Base-by-base conservation (phyloP, 1,140 invertebrate genomes). In the Rhyzopertha dominica region DNA sequence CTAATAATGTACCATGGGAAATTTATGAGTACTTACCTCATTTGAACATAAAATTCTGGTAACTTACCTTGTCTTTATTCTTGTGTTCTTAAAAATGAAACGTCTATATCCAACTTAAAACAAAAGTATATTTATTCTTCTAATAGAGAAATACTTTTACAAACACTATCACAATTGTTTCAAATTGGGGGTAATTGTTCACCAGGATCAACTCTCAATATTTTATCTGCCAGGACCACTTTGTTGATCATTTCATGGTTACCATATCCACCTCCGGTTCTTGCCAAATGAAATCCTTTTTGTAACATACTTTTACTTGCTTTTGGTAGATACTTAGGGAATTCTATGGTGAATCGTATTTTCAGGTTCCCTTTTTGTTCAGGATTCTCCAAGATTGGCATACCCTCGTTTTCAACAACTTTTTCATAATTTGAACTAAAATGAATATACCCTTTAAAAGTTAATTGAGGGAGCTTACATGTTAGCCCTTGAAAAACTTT, bases 291-390 rank as follows among this genome's bases (percentile, higher is more conserved):
- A 41, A 77, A 73, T 13, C 70, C 74, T 50, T 63, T 67, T 49
- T 65, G 65, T 16, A 78, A 50, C 19, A 71, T 49, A 29, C 69
- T 62, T 54, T 73, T 76, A 49, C 66, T 70, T 2, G 55, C 47
- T 43, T 71, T 63, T 3, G 72, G 63, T 23, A 78, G 48, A 60
- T 77, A 75, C 40, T 68, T 48, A 9, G 79, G 79, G 62, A 75
- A 80, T 34, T 69, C 60, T 18, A 80, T 65, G 22, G 73, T 63
- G 54, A 80, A 81, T 47, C 58, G 61, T 37, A 81, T 71, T 26
- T 74, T 62, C 24, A 81, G 56, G 54, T 76, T 62, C 26, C 78
- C 77, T 25, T 66, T 71, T 48, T 63, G 47, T 13, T 65, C 65
- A 30, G 67, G 70, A 51, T 73, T 61, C 28, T 73, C 68, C 4